Conservation (phyloP, 2,888 invertebrate genomes). For the Incurvaria masculella region DNA sequence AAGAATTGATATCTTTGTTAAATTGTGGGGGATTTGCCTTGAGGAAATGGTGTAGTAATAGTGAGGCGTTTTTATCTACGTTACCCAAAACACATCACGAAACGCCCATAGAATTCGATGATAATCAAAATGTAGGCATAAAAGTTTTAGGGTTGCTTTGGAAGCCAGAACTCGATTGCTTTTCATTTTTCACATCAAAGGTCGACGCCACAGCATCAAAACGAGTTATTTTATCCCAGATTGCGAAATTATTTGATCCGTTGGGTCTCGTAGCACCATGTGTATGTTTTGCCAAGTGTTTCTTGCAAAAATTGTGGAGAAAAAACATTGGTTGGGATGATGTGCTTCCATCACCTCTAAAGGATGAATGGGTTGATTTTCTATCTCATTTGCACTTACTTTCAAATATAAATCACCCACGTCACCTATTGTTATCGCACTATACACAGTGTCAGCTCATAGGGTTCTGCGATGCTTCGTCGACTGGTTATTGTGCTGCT, state of each 20-base stretch:
- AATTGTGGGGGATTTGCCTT: constrained; percentile 1
- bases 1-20: not conserved
- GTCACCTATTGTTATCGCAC: not conserved
- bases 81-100: constrained; percentile 2
- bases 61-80: not conserved
- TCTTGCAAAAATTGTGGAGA: constrained; percentile 11
- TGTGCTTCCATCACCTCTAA: constrained; percentile 4
- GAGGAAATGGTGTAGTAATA: constrained; percentile 7
- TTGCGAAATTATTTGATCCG: constrained; percentile 11
- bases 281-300: constrained; percentile 7
- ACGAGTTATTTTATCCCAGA: constrained; percentile 1
- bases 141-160: not conserved
- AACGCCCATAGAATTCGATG: not conserved
- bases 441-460: constrained; percentile 1
- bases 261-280: constrained; percentile 10
- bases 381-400: not conserved
- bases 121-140: not conserved
- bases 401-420: not conserved
- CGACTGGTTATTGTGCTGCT: constrained; percentile 5
- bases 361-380: constrained; percentile 1
- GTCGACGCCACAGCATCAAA: constrained; percentile 1
- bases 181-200: constrained; percentile 1
- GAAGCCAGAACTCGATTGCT: not conserved
- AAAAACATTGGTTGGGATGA: constrained; percentile 2
- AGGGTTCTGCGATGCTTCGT: not conserved